Evolutionary conservation across 1,140 invertebrate species (phyloP).

Genomic region (Papilio polyxenes): DNA sequence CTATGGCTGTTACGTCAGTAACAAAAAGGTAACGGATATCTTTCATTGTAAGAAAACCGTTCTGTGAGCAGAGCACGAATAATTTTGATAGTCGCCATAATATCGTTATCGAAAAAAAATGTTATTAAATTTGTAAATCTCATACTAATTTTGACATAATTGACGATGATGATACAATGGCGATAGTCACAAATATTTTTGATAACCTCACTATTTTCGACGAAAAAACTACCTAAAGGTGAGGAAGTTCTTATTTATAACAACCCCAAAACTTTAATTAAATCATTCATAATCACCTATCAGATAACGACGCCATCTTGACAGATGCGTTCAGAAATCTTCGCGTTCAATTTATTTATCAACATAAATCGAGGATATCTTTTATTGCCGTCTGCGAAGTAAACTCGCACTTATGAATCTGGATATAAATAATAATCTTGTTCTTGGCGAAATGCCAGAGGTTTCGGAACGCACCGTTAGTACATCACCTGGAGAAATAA

Average conservation of each 20-base stretch:
- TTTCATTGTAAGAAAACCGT: too few relatives aligned
- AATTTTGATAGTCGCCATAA: too few relatives aligned
- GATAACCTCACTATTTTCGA: too few relatives aligned
- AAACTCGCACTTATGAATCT: slow-evolving; percentile 28
- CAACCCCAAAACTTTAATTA: background rate
- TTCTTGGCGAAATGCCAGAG: background rate
- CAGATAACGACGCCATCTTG: background rate
- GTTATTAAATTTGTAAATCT: too few relatives aligned
- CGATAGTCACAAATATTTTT: too few relatives aligned
- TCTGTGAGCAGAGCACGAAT: too few relatives aligned
- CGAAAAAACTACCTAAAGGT: background rate
- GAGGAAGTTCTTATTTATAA: background rate
- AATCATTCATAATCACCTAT: slow-evolving; percentile 9
- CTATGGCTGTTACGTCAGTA: too few relatives aligned
- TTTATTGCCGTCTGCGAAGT: slow-evolving; percentile 27
- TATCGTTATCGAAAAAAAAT: too few relatives aligned
- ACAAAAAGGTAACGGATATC: too few relatives aligned
- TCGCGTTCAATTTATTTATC: slow-evolving; percentile 14
- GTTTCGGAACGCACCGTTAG: slow-evolving; percentile 11
- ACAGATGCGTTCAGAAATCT: slow-evolving; percentile 21
- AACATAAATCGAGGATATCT: slow-evolving; percentile 17
- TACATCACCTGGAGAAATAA: slow-evolving; percentile 29
- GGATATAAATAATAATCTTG: slow-evolving; percentile 23
- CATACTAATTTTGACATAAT: too few relatives aligned
- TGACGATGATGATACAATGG: too few relatives aligned